Conservation (phyloP, 2,797 vertebrate species). For the Argyrosomus regius region DNA sequence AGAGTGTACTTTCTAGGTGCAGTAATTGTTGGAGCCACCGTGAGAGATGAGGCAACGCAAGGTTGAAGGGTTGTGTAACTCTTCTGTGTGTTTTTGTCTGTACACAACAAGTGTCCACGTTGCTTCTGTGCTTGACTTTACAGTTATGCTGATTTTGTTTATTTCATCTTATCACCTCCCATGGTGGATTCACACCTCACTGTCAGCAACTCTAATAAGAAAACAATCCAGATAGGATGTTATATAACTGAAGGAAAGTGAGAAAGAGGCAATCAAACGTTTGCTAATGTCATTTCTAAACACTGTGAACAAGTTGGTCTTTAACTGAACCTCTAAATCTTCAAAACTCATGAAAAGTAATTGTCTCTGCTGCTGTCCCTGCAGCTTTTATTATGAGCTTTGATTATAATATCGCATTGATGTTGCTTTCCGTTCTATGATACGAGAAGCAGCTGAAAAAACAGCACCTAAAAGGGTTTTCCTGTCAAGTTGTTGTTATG, state of each 20-base stretch:
- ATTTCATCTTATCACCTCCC: background rate
- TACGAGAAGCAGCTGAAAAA: background rate
- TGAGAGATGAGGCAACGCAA: slow-evolving; percentile 35
- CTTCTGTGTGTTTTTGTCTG: slow-evolving; percentile 9
- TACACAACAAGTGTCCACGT: slow-evolving; percentile 8
- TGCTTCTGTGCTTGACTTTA: background rate
- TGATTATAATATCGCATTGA: background rate
- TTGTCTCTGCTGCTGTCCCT: slow-evolving; percentile 11
- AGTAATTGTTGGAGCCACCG: slow-evolving; percentile 19
- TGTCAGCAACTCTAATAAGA: background rate
- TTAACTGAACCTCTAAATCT: background rate
- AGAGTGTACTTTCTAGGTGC: slow-evolving; percentile 33
- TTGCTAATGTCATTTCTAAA: slow-evolving; percentile 15
- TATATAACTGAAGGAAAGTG: slow-evolving; percentile 20
- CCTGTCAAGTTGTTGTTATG: slow-evolving; percentile 22
- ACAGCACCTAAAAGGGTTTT: slow-evolving; percentile 12
- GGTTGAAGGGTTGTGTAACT: slow-evolving; percentile 54
- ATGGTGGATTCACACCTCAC: background rate
- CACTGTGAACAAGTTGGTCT: background rate
- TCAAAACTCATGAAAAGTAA: background rate
- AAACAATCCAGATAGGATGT: slow-evolving; percentile 12
- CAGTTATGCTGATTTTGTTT: slow-evolving; percentile 20
- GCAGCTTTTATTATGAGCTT: background rate
- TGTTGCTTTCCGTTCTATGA: background rate
- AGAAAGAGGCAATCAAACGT: background rate